Percentiles rank a stretch among this genome's conserved stretches.
These are phyloP conservation scores for Ernsta delagoae DNA, from an alignment of 2,888 invertebrate genomes.

Conservation along the genomic window DNA sequence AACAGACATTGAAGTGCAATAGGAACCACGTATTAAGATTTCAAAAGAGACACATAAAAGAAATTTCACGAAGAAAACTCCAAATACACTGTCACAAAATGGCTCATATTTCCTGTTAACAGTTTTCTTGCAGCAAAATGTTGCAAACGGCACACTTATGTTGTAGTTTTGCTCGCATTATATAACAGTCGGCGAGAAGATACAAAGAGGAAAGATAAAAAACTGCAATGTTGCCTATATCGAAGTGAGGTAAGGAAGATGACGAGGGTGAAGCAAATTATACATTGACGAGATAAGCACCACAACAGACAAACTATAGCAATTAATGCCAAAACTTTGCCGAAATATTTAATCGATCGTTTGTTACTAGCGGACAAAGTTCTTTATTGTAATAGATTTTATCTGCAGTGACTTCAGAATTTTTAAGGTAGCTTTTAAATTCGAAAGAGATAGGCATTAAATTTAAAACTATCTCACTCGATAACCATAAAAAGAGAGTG, in stretches of 20 bases:
- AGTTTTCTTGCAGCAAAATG: slow-evolving; percentile 8
- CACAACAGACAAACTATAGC: too few relatives aligned
- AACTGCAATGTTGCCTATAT: too few relatives aligned
- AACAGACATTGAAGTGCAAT: neutral
- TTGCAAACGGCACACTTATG: neutral
- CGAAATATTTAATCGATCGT: too few relatives aligned
- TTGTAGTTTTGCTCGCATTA: neutral
- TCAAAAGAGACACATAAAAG: slow-evolving; percentile 1
- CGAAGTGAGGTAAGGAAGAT: too few relatives aligned
- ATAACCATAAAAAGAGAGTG: neutral
- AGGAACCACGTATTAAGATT: neutral
- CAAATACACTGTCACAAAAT: slow-evolving; percentile 4
- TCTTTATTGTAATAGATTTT: too few relatives aligned
- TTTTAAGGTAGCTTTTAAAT: neutral
- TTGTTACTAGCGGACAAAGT: too few relatives aligned
- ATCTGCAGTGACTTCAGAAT: too few relatives aligned
- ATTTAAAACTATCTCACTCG: neutral
- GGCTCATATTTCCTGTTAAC: slow-evolving; percentile 13
- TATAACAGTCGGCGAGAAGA: neutral
- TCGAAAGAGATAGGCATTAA: neutral
- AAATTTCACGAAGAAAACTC: neutral
- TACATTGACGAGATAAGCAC: too few relatives aligned
- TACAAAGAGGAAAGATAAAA: too few relatives aligned
- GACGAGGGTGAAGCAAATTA: too few relatives aligned
- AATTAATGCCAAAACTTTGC: too few relatives aligned